Evolutionary conservation across 2,797 vertebrate species (phyloP), one percentile per base, ranked within the genome.

Genomic region (Sphenopsis melanotis): DNA sequence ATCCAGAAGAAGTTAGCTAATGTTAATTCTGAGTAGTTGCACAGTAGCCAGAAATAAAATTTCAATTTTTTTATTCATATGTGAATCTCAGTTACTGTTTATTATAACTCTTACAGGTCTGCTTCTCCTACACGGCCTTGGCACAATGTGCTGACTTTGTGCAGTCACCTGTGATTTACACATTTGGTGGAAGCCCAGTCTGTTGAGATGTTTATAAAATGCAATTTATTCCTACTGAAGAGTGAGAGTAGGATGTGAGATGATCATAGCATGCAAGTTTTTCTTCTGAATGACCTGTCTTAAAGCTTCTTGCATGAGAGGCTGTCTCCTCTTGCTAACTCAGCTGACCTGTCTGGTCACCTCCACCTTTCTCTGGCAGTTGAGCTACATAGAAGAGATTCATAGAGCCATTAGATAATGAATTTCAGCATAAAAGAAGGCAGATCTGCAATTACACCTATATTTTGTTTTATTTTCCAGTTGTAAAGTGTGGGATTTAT

Each of bases 201-300:
- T 69, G 30, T 86, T 76, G 81, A 87, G 20, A 42, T 39, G 14
- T 63, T 80, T 91, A 50, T 89, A 78, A 94, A 88, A 47, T 12
- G 3, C 2, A 20, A 5, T 46, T 27, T 85, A 15, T 75, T 88
- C 18, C 42, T 18, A 0, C 2, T 81, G 61, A 64, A 59, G 65
- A 78, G 14, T 57, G 50, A 78, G 19, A n/a, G 34, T 7, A 27
- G 65, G 36, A 53, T 1, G 5, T 68, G 34, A 56, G 49, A 27
- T 46, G 9, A 57, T 68, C 47, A 14, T 19, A 29, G 42, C 3
- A 5, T 34, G 39, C 17, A 3, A 30, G 39, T 3, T 9, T 59
- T 89, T 80, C 44, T 39, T 64, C 56, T 75, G n/a, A 74, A 55
- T 15, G 2, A 39, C 53, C 49, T 75, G 16, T 50, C 83, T 64